Conservation (phyloP, 1,140 invertebrate species). For the Hyles euphorbiae region DNA sequence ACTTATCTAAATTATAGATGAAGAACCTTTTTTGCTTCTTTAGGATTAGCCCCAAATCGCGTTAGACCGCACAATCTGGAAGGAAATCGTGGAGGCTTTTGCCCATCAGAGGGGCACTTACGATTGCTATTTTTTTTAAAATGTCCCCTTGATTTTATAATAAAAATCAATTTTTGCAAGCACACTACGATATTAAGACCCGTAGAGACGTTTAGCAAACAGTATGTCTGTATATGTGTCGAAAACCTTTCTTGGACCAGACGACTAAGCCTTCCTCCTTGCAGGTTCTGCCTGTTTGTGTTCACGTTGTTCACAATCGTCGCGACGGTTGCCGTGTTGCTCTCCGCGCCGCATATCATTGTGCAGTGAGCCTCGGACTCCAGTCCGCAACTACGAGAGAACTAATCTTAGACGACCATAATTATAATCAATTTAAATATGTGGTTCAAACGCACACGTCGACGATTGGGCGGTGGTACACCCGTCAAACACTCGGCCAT, state of each 20-base stretch:
- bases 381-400: constrained; percentile 50
- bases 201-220: no score
- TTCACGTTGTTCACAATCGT: constrained; percentile 97
- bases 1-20: no score
- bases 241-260: not conserved
- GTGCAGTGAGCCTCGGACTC: constrained; percentile 82
- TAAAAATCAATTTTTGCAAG: no score
- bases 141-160: no score
- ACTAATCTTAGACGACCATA: constrained; percentile 51
- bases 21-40: no score
- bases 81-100: no score
- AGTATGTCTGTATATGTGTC: not conserved
- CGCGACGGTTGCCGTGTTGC: constrained; percentile 94
- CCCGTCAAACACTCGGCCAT: not conserved
- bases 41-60: no score
- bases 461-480: constrained; percentile 9
- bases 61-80: no score
- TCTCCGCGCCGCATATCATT: constrained; percentile 96
- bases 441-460: constrained; percentile 68
- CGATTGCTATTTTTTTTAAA: no score
- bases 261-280: not conserved
- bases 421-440: constrained; percentile 43
- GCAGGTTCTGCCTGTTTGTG: constrained; percentile 95
- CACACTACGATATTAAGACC: no score
- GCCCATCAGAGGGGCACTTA: no score